phyloP scores from a whole-genome alignment of 1,140 invertebrate species.

The Ips nitidus region DNA sequence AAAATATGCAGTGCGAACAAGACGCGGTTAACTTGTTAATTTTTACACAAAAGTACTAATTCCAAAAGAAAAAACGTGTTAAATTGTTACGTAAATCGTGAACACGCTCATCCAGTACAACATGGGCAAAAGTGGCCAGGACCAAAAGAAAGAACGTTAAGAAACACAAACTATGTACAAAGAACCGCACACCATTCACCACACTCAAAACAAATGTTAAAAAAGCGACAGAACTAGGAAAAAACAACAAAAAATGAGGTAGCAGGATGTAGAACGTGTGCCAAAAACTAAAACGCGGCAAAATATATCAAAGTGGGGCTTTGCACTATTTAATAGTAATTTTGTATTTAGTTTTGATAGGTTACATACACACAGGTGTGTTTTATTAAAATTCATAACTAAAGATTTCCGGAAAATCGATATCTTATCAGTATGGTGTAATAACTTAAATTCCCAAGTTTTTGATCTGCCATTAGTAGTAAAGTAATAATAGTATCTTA shows the following conservation, averaged over 20 bases:
- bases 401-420: no score
- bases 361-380: no score
- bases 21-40: conserved; percentile 33
- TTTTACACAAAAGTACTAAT: conserved; percentile 31
- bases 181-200: conserved; percentile 32
- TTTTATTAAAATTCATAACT: no score
- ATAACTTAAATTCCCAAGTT: no score
- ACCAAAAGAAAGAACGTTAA: conserved; percentile 11
- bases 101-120: conserved; percentile 1
- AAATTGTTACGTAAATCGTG: conserved; percentile 33
- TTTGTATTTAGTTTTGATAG: no score
- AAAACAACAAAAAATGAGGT: conserved; percentile 9
- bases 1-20: conserved; percentile 23
- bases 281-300: not conserved
- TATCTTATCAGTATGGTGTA: no score
- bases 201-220: conserved; percentile 23
- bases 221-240: conserved; percentile 12
- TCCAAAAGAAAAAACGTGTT: conserved; percentile 21
- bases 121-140: conserved; percentile 12
- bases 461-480: no score
- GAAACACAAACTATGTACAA: conserved; percentile 11
- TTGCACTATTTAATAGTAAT: no score
- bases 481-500: no score
- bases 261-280: not conserved
- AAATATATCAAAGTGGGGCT: no score